Evolutionary conservation across 2,888 invertebrate genomes (phyloP).

Genomic region (Cancer borealis): DNA sequence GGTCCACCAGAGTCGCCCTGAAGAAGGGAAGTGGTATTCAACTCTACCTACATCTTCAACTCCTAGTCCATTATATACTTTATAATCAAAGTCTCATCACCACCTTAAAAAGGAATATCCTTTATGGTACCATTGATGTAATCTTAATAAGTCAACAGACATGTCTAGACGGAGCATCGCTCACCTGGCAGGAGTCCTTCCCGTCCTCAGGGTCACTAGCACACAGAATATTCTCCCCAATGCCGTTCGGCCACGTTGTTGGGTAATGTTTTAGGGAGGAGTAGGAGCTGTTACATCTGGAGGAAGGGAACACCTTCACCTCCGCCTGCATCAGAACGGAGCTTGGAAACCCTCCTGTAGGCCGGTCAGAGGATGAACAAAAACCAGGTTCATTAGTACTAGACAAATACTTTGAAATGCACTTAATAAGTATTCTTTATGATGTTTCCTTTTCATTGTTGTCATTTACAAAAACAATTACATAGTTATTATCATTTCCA

Average conservation of each 20-base stretch:
- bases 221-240: constrained; percentile 16
- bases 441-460: too few species aligned
- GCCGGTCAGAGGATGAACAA: not conserved
- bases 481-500: not conserved
- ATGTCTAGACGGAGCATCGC: not conserved
- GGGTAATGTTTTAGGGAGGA: not conserved
- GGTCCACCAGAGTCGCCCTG: too few species aligned
- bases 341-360: constrained; percentile 10
- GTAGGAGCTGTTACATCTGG: constrained; percentile 22
- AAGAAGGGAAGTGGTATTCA: too few species aligned
- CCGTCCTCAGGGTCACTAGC: constrained; percentile 5
- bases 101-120: too few species aligned
- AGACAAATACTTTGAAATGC: too few species aligned
- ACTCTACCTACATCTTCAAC: too few species aligned
- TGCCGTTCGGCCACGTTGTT: not conserved
- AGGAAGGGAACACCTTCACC: constrained; percentile 28
- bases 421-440: too few species aligned
- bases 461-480: not conserved
- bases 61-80: too few species aligned
- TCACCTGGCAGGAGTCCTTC: constrained; percentile 52
- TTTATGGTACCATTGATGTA: too few species aligned
- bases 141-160: too few species aligned
- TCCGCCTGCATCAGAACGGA: not conserved
- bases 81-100: too few species aligned
- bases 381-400: not conserved